Evolutionary conservation across 64 coral and sea anemone species (phyloP).

Genomic region (Montipora capricornis): DNA sequence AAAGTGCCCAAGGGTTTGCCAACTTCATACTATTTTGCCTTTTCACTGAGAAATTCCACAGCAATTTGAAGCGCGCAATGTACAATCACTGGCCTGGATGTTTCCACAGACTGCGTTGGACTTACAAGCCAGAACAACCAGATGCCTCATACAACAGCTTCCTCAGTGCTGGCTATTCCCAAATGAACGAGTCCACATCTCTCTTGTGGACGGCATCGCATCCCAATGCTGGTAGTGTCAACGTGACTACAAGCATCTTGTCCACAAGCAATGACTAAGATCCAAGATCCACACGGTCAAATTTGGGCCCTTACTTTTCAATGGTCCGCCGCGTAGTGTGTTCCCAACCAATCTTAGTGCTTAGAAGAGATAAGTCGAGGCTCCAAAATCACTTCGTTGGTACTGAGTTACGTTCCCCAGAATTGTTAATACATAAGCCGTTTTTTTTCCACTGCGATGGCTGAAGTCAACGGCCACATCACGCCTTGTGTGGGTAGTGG

Average conservation of each 20-base stretch:
- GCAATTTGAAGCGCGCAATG: neutral
- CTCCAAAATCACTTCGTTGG: too few species aligned
- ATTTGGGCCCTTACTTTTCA: too few species aligned
- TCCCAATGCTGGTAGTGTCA: neutral
- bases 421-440: too few species aligned
- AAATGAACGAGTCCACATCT: neutral
- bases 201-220: neutral
- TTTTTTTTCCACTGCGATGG: too few species aligned
- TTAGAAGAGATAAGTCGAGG: too few species aligned
- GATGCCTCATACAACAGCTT: neutral
- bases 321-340: too few species aligned
- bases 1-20: conserved; percentile 85
- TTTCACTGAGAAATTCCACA: conserved; percentile 75
- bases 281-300: neutral
- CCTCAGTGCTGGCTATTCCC: neutral
- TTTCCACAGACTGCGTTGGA: neutral
- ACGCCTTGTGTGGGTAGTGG: too few species aligned
- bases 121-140: neutral
- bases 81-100: neutral
- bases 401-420: too few species aligned
- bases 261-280: neutral
- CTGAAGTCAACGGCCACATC: too few species aligned
- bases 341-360: too few species aligned
- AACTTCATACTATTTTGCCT: conserved; percentile 86
- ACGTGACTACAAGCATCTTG: neutral